Evolutionary conservation across 2,888 invertebrate genomes (phyloP).

Genomic region (Malachius bipustulatus): DNA sequence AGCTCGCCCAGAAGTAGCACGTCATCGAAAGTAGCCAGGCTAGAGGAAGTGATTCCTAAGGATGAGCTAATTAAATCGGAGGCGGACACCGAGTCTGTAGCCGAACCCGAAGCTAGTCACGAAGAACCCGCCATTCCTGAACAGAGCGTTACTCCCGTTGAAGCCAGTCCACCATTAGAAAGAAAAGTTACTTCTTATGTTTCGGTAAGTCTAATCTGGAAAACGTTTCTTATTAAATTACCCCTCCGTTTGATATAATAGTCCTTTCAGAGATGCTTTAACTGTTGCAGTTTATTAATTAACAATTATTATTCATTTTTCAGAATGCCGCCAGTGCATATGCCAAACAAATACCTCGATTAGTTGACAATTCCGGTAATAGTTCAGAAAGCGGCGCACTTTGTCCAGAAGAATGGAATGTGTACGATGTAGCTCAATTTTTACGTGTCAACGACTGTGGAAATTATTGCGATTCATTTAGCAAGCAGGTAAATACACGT

Average conservation of each 20-base stretch:
- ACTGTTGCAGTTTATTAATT: slow-evolving; percentile 2
- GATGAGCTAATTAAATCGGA: not conserved
- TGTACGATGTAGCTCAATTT: slow-evolving; percentile 80
- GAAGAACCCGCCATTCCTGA: slow-evolving; percentile 46
- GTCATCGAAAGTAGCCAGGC: slow-evolving; percentile 15
- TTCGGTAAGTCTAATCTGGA: slow-evolving; percentile 47
- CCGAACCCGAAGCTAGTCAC: no score
- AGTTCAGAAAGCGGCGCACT: slow-evolving; percentile 43
- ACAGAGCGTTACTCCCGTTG: slow-evolving; percentile 38
- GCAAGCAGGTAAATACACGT: slow-evolving; percentile 37
- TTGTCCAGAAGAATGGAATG: slow-evolving; percentile 64
- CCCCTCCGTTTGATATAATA: no score
- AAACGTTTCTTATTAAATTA: no score
- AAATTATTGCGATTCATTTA: slow-evolving; percentile 56
- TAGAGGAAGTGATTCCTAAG: slow-evolving; percentile 16
- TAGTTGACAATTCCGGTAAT: slow-evolving; percentile 46
- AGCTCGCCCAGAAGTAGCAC: slow-evolving; percentile 21
- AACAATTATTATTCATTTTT: slow-evolving; percentile 16
- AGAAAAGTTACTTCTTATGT: slow-evolving; percentile 51
- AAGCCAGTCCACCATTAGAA: slow-evolving; percentile 40
- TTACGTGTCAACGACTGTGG: slow-evolving; percentile 77
- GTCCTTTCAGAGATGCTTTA: no score
- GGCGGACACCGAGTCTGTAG: not conserved
- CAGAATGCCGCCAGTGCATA: slow-evolving; percentile 35
- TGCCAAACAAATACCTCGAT: slow-evolving; percentile 49